Conservation (phyloP, 2,888 invertebrate species). For the Poecilobothrus nobilitatus region DNA sequence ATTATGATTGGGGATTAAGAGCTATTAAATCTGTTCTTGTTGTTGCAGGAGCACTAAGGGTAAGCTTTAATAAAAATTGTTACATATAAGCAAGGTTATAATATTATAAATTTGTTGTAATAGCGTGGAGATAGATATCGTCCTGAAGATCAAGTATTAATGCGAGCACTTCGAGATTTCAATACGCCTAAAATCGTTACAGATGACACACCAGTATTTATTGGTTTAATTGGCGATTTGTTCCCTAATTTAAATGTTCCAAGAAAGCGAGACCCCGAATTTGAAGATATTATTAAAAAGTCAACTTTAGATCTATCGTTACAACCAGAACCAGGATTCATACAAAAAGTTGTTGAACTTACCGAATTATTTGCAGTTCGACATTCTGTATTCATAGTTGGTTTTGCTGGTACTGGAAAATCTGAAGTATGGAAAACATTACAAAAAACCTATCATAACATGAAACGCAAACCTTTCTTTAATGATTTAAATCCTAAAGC, state of each 20-base stretch:
- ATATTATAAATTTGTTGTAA: constrained; percentile 16
- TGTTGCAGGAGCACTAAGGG: constrained; percentile 85
- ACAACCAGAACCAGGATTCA: constrained; percentile 85
- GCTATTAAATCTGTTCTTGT: constrained; percentile 94
- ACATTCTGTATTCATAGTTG: constrained; percentile 84
- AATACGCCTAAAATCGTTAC: constrained; percentile 92
- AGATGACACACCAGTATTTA: constrained; percentile 83
- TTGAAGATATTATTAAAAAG: constrained; percentile 68
- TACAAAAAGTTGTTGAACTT: constrained; percentile 79
- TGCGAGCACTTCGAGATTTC: constrained; percentile 89
- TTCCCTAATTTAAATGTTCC: constrained; percentile 91
- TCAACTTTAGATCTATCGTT: constrained; percentile 74
- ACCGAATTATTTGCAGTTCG: constrained; percentile 88
- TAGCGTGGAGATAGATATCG: constrained; percentile 61
- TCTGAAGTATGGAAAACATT: constrained; percentile 89
- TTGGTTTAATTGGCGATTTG: constrained; percentile 88
- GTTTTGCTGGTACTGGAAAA: constrained; percentile 85
- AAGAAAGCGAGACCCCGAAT: constrained; percentile 73
- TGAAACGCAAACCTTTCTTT: constrained; percentile 71
- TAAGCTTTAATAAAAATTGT: constrained; percentile 33
- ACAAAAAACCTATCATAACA: constrained; percentile 70
- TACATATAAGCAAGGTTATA: background rate
- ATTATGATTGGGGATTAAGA: constrained; percentile 93
- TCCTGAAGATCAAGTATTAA: constrained; percentile 87
- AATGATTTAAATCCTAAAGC: constrained; percentile 94